A percentile compares a stretch with the other conserved stretches of the same genome.
Evolutionary conservation across 2,797 vertebrate genomes (phyloP).

Genomic region (Triplophysa bombifrons): DNA sequence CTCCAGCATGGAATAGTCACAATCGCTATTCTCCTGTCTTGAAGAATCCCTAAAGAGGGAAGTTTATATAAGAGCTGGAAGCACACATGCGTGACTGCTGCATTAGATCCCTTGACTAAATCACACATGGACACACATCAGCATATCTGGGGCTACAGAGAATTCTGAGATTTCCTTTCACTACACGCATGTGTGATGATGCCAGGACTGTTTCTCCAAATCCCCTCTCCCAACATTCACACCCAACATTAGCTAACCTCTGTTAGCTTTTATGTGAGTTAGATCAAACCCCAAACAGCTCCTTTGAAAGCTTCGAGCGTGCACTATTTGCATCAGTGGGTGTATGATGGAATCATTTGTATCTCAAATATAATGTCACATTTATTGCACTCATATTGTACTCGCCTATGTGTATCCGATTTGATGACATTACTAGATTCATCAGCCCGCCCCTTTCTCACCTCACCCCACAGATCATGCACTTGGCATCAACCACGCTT

Average conservation of each 20-base stretch:
- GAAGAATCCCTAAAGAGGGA: conserved; percentile 24
- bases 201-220: conserved; percentile 3
- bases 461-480: conserved; percentile 20
- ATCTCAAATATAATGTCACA: background rate
- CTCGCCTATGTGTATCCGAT: background rate
- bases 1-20: background rate
- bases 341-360: background rate
- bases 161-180: conserved; percentile 14
- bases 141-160: conserved; percentile 8
- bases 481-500: conserved; percentile 39
- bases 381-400: too few species aligned
- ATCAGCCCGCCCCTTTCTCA: conserved; percentile 1
- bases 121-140: conserved; percentile 44
- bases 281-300: background rate
- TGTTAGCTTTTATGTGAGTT: conserved; percentile 14
- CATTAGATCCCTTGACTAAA: conserved; percentile 45
- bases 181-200: background rate
- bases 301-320: background rate
- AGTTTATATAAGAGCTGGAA: conserved; percentile 51
- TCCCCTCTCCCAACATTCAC: background rate
- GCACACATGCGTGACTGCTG: conserved; percentile 38
- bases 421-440: conserved; percentile 33
- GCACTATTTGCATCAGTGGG: background rate
- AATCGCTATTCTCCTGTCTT: conserved; percentile 6
- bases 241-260: background rate